Percentiles rank a stretch among this genome's conserved stretches.
These are phyloP conservation scores for Drosophila albomicans DNA, from an alignment of 1,140 invertebrate species.

Conservation along the genomic window DNA sequence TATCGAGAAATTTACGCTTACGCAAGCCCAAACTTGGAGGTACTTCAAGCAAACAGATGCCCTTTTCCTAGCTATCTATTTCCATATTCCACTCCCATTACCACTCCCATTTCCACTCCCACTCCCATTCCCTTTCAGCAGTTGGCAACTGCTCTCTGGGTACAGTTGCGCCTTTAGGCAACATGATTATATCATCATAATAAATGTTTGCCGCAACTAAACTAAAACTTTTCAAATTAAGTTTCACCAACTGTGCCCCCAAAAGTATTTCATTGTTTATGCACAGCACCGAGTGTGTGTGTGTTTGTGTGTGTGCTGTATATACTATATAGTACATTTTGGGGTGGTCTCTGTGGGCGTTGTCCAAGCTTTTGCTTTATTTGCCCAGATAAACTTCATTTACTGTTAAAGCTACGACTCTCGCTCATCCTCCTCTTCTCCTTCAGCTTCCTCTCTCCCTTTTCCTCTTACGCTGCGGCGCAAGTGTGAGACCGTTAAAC, in stretches of 20 bases:
- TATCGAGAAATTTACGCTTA: slow-evolving; percentile 20
- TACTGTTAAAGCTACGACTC: slow-evolving; percentile 33
- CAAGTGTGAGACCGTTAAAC: slow-evolving; percentile 76
- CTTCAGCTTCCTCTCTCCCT: neutral
- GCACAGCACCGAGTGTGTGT: slow-evolving; percentile 2
- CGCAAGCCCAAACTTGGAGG: slow-evolving; percentile 20
- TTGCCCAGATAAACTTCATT: slow-evolving; percentile 50
- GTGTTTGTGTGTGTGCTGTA: slow-evolving; percentile 5
- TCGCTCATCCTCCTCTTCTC: slow-evolving; percentile 1
- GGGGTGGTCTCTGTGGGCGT: slow-evolving; percentile 41
- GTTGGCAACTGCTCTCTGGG: slow-evolving; percentile 17
- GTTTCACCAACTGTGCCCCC: slow-evolving; percentile 56
- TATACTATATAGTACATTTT: neutral
- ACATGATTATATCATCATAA: slow-evolving; percentile 83
- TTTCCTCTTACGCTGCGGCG: neutral
- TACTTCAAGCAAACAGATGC: neutral
- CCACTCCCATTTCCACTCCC: neutral
- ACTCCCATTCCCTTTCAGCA: neutral
- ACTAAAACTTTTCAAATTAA: slow-evolving; percentile 82
- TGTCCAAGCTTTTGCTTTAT: slow-evolving; percentile 54
- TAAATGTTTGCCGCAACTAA: slow-evolving; percentile 75
- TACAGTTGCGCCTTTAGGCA: slow-evolving; percentile 64
- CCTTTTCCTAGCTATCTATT: neutral
- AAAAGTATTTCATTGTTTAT: slow-evolving; percentile 57
- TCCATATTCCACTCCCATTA: neutral